phyloP scores from a whole-genome alignment of 1,140 invertebrate genomes.

The Conus ventricosus region DNA sequence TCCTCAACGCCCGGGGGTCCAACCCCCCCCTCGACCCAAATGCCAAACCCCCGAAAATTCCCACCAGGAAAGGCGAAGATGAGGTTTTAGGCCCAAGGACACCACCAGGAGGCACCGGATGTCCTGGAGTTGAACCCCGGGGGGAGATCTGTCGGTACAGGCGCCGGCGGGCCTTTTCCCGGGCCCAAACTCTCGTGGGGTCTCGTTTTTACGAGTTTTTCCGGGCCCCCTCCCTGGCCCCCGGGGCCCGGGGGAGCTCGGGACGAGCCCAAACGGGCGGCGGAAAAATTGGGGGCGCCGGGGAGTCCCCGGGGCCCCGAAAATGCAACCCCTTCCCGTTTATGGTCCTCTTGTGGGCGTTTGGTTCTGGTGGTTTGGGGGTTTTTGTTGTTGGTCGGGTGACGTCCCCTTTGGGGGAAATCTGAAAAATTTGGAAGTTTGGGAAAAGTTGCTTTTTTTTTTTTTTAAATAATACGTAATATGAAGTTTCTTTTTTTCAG shows the following conservation, averaged over 20 bases:
- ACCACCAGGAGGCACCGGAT: slow-evolving; percentile 35
- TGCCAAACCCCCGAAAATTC: slow-evolving; percentile 35
- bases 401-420: too few species aligned
- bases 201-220: slow-evolving; percentile 36
- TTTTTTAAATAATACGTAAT: too few species aligned
- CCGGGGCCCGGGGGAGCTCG: not conserved
- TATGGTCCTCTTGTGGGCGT: too few species aligned
- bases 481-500: too few species aligned
- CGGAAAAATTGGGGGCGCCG: too few species aligned
- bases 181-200: slow-evolving; percentile 22
- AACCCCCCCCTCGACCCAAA: slow-evolving; percentile 7
- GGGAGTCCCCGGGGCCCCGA: too few species aligned
- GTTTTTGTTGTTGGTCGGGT: too few species aligned
- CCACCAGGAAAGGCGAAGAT: slow-evolving; percentile 5
- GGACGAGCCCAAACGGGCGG: too few species aligned
- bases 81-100: slow-evolving; percentile 11
- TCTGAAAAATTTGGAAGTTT: too few species aligned
- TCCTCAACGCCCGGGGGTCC: not conserved
- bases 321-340: too few species aligned
- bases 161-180: slow-evolving; percentile 15
- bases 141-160: slow-evolving; percentile 33
- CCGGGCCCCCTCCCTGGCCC: slow-evolving; percentile 32
- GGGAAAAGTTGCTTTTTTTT: too few species aligned
- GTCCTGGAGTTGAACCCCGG: slow-evolving; percentile 33
- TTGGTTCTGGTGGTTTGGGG: too few species aligned